These are phyloP conservation scores for Drosophila paramelanica DNA, from an alignment of 2,888 invertebrate species.

Conservation along the genomic window DNA sequence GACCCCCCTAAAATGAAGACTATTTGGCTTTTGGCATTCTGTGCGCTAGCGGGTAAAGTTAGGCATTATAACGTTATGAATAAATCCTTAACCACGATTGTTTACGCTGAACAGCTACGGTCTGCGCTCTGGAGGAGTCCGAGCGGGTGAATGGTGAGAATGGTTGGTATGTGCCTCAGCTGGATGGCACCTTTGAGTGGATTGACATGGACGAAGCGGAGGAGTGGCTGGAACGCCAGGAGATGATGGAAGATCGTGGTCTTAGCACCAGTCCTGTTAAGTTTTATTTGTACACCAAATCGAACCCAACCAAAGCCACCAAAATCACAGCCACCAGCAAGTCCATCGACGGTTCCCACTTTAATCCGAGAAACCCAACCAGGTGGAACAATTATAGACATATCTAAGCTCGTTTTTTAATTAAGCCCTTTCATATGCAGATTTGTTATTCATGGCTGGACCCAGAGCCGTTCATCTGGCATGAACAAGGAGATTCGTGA, in stretches of 20 bases:
- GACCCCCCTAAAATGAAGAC: conserved; percentile 45
- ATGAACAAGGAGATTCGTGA: conserved; percentile 73
- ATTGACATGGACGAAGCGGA: conserved; percentile 62
- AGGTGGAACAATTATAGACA: conserved; percentile 32
- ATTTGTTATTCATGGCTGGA: conserved; percentile 87
- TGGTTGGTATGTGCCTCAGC: conserved; percentile 72
- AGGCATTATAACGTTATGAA: too few relatives aligned
- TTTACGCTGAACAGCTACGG: conserved; percentile 32
- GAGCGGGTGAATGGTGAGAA: conserved; percentile 72
- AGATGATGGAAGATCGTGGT: conserved; percentile 41
- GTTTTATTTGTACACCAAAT: conserved; percentile 73
- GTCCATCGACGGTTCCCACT: conserved; percentile 60
- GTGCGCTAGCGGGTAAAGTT: conserved; percentile 43
- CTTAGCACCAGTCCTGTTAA: conserved; percentile 51
- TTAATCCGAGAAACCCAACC: conserved; percentile 61
- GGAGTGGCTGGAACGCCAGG: conserved; percentile 43
- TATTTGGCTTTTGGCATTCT: conserved; percentile 49
- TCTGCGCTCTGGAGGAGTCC: conserved; percentile 51
- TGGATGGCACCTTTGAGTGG: conserved; percentile 68
- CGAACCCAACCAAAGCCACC: conserved; percentile 63
- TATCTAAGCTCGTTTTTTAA: too few relatives aligned
- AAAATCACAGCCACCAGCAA: conserved; percentile 54
- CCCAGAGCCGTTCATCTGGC: conserved; percentile 85
- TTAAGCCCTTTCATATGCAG: conserved; percentile 33
- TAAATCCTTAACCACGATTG: neutral